Evolutionary conservation across 2,888 invertebrate species (phyloP), one percentile per base, ranked within the genome.

Genomic region (Apoderus coryli): DNA sequence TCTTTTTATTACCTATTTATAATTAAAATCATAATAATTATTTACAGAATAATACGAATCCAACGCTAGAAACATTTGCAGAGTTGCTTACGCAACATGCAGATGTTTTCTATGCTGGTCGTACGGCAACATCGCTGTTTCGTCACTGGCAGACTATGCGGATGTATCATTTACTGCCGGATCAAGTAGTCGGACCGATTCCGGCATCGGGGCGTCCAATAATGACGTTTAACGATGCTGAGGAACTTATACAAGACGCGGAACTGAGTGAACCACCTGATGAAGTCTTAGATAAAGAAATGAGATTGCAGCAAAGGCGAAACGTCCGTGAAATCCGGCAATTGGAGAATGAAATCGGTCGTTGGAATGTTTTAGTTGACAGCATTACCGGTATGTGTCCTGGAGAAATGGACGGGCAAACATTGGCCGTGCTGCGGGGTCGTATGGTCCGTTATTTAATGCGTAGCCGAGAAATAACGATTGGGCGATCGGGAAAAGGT

Each of bases 301-400:
- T 85, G 47, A 67, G 79, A 32, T 68, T 76, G 22, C 82, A 84
- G 54, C 69, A 72, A 66, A 67, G 53, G 16, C 39, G 44, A 22
- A 57, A 53, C 40, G 44, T 54, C 5, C 48, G 46, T 43, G 86
- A 92, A 55, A 88, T 95, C 27, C 72, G 90, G 5, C 67, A 81
- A 25, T 54, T 93, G 33, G 93, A 95, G 57, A 85, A 82, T 47
- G 89, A 93, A 47, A 55, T 92, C 31, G 33, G 40, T 7, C 28
- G 89, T 35, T 92, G 89, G 88, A 90, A 92, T 54, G 82, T 84
- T 2, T 58, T 95, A 37, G 90, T 93, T 10, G 92, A 93, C 56
- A 84, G 82, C 16, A 81, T 92, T 9, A 76, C 79, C 23, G 80
- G 82, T 1, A 76, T 80, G 2, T 80, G 77, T 39, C 76, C 78